Evolutionary conservation across 2,113 vertebrate genomes (phyloP), one percentile per base, ranked within the genome.

Genomic region (Mola mola): DNA sequence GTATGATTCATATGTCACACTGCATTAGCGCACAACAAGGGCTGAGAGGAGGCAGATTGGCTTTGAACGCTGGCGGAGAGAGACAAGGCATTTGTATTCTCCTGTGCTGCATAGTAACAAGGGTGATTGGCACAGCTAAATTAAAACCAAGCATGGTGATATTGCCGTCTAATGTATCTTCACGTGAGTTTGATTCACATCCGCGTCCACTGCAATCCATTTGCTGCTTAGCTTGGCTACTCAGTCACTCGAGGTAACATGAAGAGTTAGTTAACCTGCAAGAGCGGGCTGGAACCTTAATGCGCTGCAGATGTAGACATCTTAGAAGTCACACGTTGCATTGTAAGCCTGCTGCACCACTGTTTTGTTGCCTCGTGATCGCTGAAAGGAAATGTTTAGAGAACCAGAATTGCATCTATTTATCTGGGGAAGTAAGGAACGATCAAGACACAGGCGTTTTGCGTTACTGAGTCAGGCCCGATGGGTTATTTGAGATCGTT

Each of bases 91-190:
- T 75, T 78, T 82, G 77, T 84, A 81, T 66, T 75, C 83, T 78
- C 66, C 60, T 64, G 71, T 17, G 37, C 58, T 40, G 73, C 75
- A 88, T 69, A 81, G 64, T 90, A 92, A 90, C 86, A 78, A 83
- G 85, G 78, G 87, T 79, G 87, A 91, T 91, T 91, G 90, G 91
- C 88, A 77, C 78, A 66, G 76, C 76, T 80, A 87, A 90, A 90
- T 91, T 87, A 91, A 90, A 92, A 90, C 78, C 89, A 88, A 91
- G 84, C 79, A 75, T 65, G 85, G 76, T 74, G 76, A 82, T 79
- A 78, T 74, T 75, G 67, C 79, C 84, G 77, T 73, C 41, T 49
- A 70, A 62, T 42, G 70, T 47, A 70, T 75, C 80, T 79, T 74
- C 58, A 41, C 57, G 69, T 43, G 70, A n/a, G n/a, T n/a, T n/a